A percentile compares a stretch with the other conserved stretches of the same genome.
phyloP scores from a whole-genome alignment of 2,888 invertebrate genomes.

The Mesorhabditis spiculigera region DNA sequence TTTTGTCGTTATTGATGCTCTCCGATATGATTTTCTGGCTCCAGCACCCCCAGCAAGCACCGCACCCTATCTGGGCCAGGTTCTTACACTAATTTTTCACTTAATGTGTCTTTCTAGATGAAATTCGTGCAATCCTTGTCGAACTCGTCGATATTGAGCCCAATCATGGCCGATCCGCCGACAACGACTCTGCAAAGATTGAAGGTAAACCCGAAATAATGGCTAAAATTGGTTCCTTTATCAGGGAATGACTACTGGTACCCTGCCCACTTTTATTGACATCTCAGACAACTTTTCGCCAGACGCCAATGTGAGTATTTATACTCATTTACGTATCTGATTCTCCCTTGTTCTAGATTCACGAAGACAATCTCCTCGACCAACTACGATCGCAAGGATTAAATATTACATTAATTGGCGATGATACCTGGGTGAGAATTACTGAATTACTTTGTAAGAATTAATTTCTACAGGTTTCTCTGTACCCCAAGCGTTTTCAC shows the following conservation, averaged over 20 bases:
- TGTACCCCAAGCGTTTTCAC: slow-evolving; percentile 74
- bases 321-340: neutral
- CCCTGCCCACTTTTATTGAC: slow-evolving; percentile 94
- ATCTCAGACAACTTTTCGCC: slow-evolving; percentile 81
- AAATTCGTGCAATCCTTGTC: neutral
- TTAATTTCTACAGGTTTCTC: slow-evolving; percentile 35
- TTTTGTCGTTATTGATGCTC: slow-evolving; percentile 62
- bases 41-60: slow-evolving; percentile 11
- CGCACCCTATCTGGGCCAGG: slow-evolving; percentile 11
- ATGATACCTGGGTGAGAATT: slow-evolving; percentile 75
- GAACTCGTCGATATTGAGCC: slow-evolving; percentile 19
- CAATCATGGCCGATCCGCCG: slow-evolving; percentile 82
- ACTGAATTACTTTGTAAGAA: neutral
- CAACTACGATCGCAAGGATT: slow-evolving; percentile 66
- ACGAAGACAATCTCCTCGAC: slow-evolving; percentile 87
- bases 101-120: slow-evolving; percentile 3
- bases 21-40: slow-evolving; percentile 50
- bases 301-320: slow-evolving; percentile 61
- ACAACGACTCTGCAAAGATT: slow-evolving; percentile 94
- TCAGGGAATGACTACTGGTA: slow-evolving; percentile 59
- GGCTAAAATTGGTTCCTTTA: slow-evolving; percentile 9
- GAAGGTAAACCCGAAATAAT: slow-evolving; percentile 60
- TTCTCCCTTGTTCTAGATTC: slow-evolving; percentile 62
- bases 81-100: slow-evolving; percentile 14
- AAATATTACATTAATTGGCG: slow-evolving; percentile 78